phyloP scores from a whole-genome alignment of 30 jellyfish, hydroid and myxozoan genomes.

The Chironex yamaguchii region DNA sequence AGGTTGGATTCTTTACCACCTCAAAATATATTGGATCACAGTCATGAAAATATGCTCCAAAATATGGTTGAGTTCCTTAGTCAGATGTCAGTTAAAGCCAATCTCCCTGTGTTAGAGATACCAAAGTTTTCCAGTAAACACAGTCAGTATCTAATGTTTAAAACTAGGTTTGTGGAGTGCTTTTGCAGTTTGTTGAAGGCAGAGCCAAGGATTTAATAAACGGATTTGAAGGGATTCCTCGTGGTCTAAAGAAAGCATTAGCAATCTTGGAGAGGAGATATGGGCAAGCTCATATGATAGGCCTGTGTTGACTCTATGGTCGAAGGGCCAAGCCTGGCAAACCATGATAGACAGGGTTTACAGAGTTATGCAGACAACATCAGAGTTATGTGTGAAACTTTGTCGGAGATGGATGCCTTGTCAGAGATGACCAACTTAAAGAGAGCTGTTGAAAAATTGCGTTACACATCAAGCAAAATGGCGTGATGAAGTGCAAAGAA shows the following conservation, averaged over 20 bases:
- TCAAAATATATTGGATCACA: not conserved
- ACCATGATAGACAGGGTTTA: not conserved
- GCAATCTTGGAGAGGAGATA: not conserved
- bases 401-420: not conserved
- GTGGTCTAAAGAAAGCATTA: not conserved
- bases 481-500: not conserved
- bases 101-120: not conserved
- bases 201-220: not conserved
- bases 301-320: not conserved
- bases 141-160: not conserved
- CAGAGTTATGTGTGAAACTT: not conserved
- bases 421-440: not conserved
- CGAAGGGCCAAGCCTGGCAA: not conserved
- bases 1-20: not conserved
- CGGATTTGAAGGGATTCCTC: not conserved
- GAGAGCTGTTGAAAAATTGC: not conserved
- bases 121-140: not conserved
- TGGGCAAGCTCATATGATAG: not conserved
- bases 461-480: not conserved
- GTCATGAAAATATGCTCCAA: not conserved
- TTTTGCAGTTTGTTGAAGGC: not conserved
- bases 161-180: not conserved
- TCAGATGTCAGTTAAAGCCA: too few species aligned
- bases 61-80: not conserved
- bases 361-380: too few species aligned